These are phyloP conservation scores for Scrobipalpa costella DNA, from an alignment of 2,888 invertebrate genomes.

Conservation along the genomic window DNA sequence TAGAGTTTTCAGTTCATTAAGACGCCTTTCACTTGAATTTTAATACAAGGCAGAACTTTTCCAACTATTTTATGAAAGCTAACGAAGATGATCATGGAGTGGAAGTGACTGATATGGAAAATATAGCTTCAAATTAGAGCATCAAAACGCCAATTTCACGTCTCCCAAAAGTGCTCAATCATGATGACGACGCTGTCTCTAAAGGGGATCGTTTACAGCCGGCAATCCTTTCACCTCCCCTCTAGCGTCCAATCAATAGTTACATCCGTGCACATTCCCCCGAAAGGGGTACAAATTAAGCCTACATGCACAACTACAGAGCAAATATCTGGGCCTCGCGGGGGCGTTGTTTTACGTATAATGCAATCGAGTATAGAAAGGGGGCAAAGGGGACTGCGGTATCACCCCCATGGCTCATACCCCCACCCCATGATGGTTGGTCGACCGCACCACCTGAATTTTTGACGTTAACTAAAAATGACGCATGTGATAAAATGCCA, in stretches of 20 bases:
- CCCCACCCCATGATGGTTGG: conserved; percentile 44
- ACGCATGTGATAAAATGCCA: conserved; percentile 39
- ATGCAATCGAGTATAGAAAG: conserved; percentile 71
- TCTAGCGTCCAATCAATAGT: conserved; percentile 47
- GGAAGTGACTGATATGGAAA: neutral
- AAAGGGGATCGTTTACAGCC: conserved; percentile 17
- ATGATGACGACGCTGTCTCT: conserved; percentile 8
- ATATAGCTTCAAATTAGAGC: neutral
- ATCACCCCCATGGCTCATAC: conserved; percentile 40
- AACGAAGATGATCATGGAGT: neutral
- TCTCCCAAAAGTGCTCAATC: conserved; percentile 12
- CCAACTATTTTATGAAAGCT: neutral
- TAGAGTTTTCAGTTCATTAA: conserved; percentile 16
- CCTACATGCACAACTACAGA: conserved; percentile 71
- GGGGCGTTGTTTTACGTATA: conserved; percentile 68
- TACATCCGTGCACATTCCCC: conserved; percentile 54
- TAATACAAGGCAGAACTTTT: neutral
- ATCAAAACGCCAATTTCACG: conserved; percentile 15
- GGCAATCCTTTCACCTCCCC: conserved; percentile 23
- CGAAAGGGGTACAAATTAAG: conserved; percentile 59
- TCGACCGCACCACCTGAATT: conserved; percentile 66
- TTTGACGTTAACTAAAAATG: conserved; percentile 54
- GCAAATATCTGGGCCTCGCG: conserved; percentile 55
- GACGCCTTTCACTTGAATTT: conserved; percentile 13
- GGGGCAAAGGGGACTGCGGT: conserved; percentile 42